A percentile compares a stretch with the other conserved stretches of the same genome.
These are phyloP conservation scores for Arbacia lixula DNA, from an alignment of 53 echinoderm and acorn worm species.

Conservation along the genomic window DNA sequence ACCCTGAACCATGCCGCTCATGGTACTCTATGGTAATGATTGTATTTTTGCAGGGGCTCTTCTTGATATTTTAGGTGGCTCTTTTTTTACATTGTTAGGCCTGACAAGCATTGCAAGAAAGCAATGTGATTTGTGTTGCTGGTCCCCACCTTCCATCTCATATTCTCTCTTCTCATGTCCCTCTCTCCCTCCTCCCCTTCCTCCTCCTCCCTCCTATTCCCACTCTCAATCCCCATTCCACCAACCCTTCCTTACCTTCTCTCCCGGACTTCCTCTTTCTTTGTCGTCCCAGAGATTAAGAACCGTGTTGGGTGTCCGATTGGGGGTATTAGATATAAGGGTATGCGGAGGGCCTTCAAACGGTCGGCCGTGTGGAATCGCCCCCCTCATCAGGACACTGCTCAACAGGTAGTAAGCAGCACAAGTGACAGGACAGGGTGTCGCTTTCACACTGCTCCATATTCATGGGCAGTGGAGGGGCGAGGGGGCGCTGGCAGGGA, in stretches of 20 bases:
- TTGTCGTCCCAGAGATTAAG: conserved; percentile 40
- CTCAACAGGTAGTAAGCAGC: conserved; percentile 40
- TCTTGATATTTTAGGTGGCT: no score
- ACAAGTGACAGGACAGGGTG: conserved; percentile 29
- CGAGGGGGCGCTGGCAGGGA: no score
- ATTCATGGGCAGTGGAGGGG: conserved; percentile 17
- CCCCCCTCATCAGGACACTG: conserved; percentile 27
- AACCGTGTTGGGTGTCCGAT: conserved; percentile 48
- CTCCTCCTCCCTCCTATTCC: background rate
- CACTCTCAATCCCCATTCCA: conserved; percentile 1
- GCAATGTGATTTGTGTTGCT: no score
- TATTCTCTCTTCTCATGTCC: background rate
- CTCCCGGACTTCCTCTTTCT: no score
- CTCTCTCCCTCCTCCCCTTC: background rate
- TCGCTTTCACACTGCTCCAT: conserved; percentile 36
- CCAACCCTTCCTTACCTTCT: no score
- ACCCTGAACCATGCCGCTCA: no score
- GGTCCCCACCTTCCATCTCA: no score
- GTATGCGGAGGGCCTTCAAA: conserved; percentile 43
- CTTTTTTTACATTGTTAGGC: no score
- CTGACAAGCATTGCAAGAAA: no score
- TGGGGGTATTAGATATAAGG: conserved; percentile 20
- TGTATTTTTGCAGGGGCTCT: no score
- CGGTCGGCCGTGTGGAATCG: conserved; percentile 39
- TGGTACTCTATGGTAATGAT: no score